Evolutionary conservation across 2,888 invertebrate species (phyloP).

Genomic region (Drosophila multiciliata): DNA sequence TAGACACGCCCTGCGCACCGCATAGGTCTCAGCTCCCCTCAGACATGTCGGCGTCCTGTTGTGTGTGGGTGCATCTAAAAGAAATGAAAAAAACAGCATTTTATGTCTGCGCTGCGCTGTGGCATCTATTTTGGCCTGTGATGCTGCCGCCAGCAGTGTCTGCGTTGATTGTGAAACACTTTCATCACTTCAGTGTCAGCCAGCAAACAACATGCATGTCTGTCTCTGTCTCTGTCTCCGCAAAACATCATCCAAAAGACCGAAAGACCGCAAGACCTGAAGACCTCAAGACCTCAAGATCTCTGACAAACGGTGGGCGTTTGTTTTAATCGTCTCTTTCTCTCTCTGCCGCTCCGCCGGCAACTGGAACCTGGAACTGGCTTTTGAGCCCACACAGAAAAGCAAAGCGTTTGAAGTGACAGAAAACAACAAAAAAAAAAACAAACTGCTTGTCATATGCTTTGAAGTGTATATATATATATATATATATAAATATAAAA

Average conservation of each 20-base stretch:
- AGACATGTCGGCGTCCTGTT: slow-evolving; percentile 65
- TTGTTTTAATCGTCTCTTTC: slow-evolving; percentile 65
- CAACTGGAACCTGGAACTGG: slow-evolving; percentile 51
- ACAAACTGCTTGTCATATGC: slow-evolving; percentile 37
- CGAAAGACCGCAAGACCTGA: background rate
- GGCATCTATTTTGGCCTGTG: slow-evolving; percentile 36
- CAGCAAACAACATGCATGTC: slow-evolving; percentile 63
- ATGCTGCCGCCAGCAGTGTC: slow-evolving; percentile 73
- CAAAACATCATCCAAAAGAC: background rate
- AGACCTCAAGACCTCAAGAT: slow-evolving; percentile 33
- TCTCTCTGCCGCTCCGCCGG: background rate
- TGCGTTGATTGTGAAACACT: slow-evolving; percentile 78
- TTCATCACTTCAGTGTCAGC: slow-evolving; percentile 74
- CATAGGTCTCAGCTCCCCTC: slow-evolving; percentile 15
- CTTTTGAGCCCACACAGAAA: slow-evolving; percentile 55
- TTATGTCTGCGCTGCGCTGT: background rate
- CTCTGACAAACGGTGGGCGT: slow-evolving; percentile 69
- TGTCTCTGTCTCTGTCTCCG: slow-evolving; percentile 39
- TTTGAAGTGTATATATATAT: slow-evolving; percentile 38
- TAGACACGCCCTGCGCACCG: slow-evolving; percentile 73
- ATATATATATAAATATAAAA: slow-evolving; percentile 2
- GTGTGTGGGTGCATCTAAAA: slow-evolving; percentile 38
- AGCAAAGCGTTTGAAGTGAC: slow-evolving; percentile 52
- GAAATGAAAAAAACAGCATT: background rate
- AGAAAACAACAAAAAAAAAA: slow-evolving; percentile 13